phyloP scores from a whole-genome alignment of 2,113 vertebrate genomes.

The Pseudopipra pipra region DNA sequence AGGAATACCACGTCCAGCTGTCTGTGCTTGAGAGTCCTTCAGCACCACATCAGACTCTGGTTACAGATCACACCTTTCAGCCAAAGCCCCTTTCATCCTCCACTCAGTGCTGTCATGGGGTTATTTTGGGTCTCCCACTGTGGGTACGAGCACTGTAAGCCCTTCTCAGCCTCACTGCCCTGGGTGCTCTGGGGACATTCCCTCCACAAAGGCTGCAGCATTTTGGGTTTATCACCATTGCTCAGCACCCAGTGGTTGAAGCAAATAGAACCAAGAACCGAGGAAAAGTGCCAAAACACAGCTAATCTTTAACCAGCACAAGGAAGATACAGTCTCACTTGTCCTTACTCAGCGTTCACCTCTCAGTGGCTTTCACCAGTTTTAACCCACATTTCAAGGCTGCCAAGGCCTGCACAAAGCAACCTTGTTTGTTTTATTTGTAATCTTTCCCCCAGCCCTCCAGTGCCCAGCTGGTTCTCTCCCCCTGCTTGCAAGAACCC shows the following conservation, averaged over 20 bases:
- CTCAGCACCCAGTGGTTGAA: neutral
- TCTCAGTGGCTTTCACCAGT: neutral
- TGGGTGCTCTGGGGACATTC: neutral
- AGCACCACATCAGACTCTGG: neutral
- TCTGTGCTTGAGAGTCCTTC: neutral
- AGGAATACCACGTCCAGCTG: fast-evolving
- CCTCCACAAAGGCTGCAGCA: neutral
- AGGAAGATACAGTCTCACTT: neutral
- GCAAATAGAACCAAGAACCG: neutral
- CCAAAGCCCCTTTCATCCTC: neutral
- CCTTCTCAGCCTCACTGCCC: neutral
- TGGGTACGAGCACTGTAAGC: neutral
- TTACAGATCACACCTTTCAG: neutral
- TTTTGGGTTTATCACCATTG: neutral
- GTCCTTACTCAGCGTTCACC: neutral
- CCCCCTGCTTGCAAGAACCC: neutral
- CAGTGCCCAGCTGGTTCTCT: neutral
- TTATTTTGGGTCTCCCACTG: neutral
- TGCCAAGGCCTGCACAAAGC: neutral
- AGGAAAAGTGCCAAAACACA: neutral
- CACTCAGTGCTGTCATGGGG: fast-evolving
- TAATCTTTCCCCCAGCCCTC: neutral
- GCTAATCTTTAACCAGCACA: neutral
- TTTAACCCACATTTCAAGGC: neutral
- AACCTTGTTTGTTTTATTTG: neutral